A percentile compares a stretch with the other conserved stretches of the same genome.
phyloP scores from a whole-genome alignment of 1,140 invertebrate genomes.

The Nomia melanderi region DNA sequence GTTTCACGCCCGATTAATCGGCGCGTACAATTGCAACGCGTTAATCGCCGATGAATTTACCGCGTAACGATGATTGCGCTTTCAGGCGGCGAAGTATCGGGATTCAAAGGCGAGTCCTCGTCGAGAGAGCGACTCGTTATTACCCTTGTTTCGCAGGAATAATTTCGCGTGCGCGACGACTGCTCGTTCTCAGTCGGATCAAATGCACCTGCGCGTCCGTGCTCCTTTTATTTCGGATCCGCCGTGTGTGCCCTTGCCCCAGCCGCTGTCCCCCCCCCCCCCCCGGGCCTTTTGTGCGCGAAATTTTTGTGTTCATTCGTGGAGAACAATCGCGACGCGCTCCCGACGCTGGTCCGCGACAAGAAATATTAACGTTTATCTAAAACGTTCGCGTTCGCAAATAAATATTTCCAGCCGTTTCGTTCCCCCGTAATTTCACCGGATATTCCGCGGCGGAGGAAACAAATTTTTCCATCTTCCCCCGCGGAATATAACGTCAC shows the following conservation, averaged over 20 bases:
- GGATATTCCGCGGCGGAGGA: too few relatives aligned
- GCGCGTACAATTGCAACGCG: neutral
- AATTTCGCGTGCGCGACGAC: slow-evolving; percentile 15
- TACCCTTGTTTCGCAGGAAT: neutral
- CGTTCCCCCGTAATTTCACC: neutral
- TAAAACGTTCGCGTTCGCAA: neutral
- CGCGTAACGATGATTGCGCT: neutral
- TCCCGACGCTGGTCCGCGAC: slow-evolving; percentile 6
- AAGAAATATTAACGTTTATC: neutral
- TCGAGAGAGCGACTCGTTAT: neutral
- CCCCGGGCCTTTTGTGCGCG: slow-evolving; percentile 7
- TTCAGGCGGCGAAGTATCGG: neutral
- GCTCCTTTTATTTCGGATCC: slow-evolving; percentile 30
- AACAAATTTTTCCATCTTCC: neutral
- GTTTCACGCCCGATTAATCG: neutral
- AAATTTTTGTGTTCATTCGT: neutral
- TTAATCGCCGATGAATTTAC: neutral
- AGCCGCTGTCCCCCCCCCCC: neutral
- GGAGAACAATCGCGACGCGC: slow-evolving; percentile 6
- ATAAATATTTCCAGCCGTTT: neutral
- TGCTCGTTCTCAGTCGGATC: slow-evolving; percentile 15
- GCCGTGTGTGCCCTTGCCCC: too few relatives aligned
- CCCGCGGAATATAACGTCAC: neutral
- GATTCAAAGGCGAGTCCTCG: slow-evolving; percentile 4
- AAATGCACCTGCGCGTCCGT: slow-evolving; percentile 27